Evolutionary conservation across 1,140 invertebrate genomes (phyloP), one percentile per base, ranked within the genome.

Genomic region (Asobara japonica): DNA sequence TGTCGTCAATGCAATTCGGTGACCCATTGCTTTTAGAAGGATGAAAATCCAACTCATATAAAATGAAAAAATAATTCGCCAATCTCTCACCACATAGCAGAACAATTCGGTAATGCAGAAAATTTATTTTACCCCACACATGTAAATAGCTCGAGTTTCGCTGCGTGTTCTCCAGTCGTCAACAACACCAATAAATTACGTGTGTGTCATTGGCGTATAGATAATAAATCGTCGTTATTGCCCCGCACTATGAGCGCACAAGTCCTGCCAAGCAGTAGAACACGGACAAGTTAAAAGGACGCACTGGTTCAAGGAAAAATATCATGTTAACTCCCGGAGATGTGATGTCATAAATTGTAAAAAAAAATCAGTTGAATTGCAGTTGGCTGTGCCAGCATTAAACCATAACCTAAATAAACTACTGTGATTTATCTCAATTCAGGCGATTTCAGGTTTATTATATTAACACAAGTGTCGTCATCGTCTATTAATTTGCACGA

Each of bases 141-240:
- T 30, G 60, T 62, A 62, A 56, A 56, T 30, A 62, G 31, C 7
- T n/a, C 3, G 29, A 30, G 29, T 29, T 62, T 16, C 60, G 10
- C 56, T 48, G 33, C 68, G 22, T 70, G 68, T 70, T 61, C n/a
- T 60, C 27, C 30, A 30, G 36, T 64, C 56, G 31, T 64, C 68
- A 62, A 64, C 20, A 62, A 25, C 25, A 16, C 61, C 66, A 72
- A 75, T 75, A 75, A 75, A 75, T 75, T 72, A 75, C 71, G 60
- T 51, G 69, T 72, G 71, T 75, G 41, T 68, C 69, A 33, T 33
- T 33, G 74, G 41, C 27, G 65, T 64, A 65, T 56, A 67, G 70
- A 75, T 72, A 69, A 75, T 75, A 75, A 75, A 75, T 75, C 51
- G 64, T 75, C 60, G 70, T 72, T 75, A 69, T 69, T 65, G 62